A percentile compares a stretch with the other conserved stretches of the same genome.
Evolutionary conservation across 1,140 invertebrate species (phyloP).

Genomic region (Oscheius sp.): DNA sequence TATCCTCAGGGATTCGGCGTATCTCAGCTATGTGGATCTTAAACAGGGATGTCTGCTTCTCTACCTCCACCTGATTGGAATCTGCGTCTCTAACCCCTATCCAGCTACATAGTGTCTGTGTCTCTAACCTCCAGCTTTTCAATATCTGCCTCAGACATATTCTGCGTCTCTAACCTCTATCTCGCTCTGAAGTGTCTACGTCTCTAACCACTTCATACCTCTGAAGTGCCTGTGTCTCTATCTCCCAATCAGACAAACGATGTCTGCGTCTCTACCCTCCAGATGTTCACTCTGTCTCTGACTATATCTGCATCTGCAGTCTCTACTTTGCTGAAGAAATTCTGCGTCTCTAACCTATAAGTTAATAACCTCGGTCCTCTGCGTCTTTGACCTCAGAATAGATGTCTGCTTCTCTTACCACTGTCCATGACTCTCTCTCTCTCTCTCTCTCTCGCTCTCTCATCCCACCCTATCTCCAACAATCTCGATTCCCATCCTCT

Average conservation of each 20-base stretch:
- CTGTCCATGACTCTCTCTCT: not conserved
- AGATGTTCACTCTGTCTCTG: not conserved
- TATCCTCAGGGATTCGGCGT: not conserved
- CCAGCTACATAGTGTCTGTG: too few species aligned
- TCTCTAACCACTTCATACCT: too few species aligned
- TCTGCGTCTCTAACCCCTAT: too few species aligned
- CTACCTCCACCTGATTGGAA: not conserved
- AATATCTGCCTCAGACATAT: too few species aligned
- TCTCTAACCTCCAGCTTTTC: too few species aligned
- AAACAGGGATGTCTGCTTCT: not conserved
- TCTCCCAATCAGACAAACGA: too few species aligned
- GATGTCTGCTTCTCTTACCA: not conserved
- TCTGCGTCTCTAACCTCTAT: too few species aligned
- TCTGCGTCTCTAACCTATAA: not conserved
- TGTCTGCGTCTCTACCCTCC: too few species aligned
- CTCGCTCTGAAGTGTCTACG: too few species aligned
- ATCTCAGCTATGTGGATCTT: not conserved
- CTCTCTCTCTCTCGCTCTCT: not conserved
- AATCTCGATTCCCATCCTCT: conserved; percentile 26
- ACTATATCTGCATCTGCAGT: not conserved
- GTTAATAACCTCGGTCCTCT: not conserved
- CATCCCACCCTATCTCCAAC: conserved; percentile 12
- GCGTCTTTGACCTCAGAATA: not conserved
- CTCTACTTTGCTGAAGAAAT: not conserved
- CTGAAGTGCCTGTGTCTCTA: too few species aligned